Percentiles rank a stretch among this genome's conserved stretches.
These are phyloP conservation scores for Bombus cullumanus DNA, from an alignment of 1,140 invertebrate species.

Conservation along the genomic window DNA sequence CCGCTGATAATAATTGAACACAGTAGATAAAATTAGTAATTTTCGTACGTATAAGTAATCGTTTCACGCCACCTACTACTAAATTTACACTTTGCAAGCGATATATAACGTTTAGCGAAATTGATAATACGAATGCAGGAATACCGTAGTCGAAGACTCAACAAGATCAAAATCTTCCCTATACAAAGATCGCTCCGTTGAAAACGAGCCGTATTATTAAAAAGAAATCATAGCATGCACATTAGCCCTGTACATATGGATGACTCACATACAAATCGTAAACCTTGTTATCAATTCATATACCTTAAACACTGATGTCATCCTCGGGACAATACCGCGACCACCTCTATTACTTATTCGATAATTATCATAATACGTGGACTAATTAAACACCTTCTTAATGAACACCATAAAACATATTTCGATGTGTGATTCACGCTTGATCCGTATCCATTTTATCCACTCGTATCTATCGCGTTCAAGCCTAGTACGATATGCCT, in stretches of 20 bases:
- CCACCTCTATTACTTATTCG: background rate
- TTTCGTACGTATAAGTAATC: background rate
- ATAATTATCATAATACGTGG: background rate
- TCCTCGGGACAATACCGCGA: background rate
- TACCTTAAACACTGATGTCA: slow-evolving; percentile 38
- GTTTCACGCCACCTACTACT: background rate
- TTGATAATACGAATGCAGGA: background rate
- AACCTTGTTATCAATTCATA: slow-evolving; percentile 27
- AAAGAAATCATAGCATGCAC: background rate
- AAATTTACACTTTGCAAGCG: background rate
- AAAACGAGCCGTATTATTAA: background rate
- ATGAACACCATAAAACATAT: background rate
- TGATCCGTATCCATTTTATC: background rate
- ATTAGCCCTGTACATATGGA: background rate
- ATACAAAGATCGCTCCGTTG: no score
- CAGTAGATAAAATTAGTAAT: background rate
- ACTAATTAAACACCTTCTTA: background rate
- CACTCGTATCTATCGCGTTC: no score
- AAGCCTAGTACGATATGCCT: no score
- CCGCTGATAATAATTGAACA: background rate
- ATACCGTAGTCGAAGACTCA: background rate
- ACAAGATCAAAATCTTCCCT: no score
- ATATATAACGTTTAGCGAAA: background rate
- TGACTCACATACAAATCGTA: slow-evolving; percentile 37
- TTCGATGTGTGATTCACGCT: background rate